phyloP scores from a whole-genome alignment of 1,140 invertebrate genomes.

The Drosophila pruinosa region DNA sequence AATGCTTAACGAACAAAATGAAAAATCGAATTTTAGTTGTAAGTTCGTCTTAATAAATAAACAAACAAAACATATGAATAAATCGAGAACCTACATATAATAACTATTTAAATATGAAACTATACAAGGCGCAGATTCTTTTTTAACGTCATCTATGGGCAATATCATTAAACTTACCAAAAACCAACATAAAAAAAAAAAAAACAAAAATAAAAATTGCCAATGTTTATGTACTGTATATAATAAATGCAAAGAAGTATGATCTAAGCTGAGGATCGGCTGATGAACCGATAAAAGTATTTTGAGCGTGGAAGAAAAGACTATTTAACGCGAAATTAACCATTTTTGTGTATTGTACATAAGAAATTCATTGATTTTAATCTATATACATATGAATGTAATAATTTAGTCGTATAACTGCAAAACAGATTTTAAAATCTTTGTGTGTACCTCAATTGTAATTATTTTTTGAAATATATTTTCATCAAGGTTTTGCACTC shows the following conservation, averaged over 20 bases:
- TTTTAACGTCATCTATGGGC: slow-evolving; percentile 32
- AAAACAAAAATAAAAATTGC: slow-evolving; percentile 27
- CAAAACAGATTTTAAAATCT: slow-evolving; percentile 67
- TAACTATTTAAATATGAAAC: slow-evolving; percentile 62
- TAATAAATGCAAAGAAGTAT: slow-evolving; percentile 65
- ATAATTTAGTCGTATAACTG: slow-evolving; percentile 67
- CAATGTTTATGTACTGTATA: slow-evolving; percentile 72
- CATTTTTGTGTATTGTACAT: slow-evolving; percentile 76
- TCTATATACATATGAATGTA: slow-evolving; percentile 49
- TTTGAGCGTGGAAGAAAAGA: slow-evolving; percentile 67
- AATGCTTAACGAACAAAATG: slow-evolving; percentile 62
- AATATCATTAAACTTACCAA: slow-evolving; percentile 56
- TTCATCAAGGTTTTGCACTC: slow-evolving; percentile 29
- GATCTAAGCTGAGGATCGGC: slow-evolving; percentile 44
- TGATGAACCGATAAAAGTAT: slow-evolving; percentile 35
- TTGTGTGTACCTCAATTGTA: slow-evolving; percentile 81
- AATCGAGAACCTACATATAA: slow-evolving; percentile 33
- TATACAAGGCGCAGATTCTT: slow-evolving; percentile 61
- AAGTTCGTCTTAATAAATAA: slow-evolving; percentile 34
- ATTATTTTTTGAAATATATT: slow-evolving; percentile 57
- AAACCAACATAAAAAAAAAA: slow-evolving; percentile 29
- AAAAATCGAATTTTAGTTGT: slow-evolving; percentile 57
- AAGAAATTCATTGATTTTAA: slow-evolving; percentile 76
- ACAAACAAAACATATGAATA: not conserved
- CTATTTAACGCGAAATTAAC: slow-evolving; percentile 75